Conservation (phyloP, 2,888 invertebrate species). For the Apotomis betuletana region DNA sequence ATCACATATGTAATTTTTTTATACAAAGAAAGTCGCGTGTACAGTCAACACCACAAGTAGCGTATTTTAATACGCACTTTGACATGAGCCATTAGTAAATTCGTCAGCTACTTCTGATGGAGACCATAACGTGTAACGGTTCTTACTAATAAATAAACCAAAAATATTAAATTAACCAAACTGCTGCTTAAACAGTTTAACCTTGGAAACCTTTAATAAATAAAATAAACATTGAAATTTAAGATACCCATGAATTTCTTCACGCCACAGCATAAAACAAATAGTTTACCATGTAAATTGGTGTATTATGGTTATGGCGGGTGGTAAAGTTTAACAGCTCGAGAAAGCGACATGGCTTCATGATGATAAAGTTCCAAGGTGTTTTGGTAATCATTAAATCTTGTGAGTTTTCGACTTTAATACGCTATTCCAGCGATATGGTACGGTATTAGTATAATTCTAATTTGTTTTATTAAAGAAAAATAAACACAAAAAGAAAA, state of each 20-base stretch:
- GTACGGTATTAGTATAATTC: too few relatives aligned
- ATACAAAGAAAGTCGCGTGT: too few relatives aligned
- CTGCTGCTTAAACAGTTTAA: slow-evolving; percentile 22
- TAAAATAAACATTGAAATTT: slow-evolving; percentile 22
- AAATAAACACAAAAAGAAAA: too few relatives aligned
- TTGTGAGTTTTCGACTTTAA: too few relatives aligned
- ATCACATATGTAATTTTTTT: too few relatives aligned
- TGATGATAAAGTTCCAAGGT: neutral
- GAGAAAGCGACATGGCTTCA: slow-evolving; percentile 21
- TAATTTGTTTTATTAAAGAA: too few relatives aligned
- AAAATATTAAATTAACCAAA: slow-evolving; percentile 26
- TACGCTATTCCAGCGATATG: too few relatives aligned
- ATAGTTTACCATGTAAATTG: slow-evolving; percentile 32
- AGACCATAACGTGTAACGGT: neutral
- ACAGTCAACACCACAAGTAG: too few relatives aligned
- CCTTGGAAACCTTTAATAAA: slow-evolving; percentile 12
- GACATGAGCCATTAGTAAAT: too few relatives aligned
- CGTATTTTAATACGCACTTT: too few relatives aligned
- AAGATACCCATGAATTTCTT: slow-evolving; percentile 8
- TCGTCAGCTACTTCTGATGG: too few relatives aligned
- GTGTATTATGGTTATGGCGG: slow-evolving; percentile 14
- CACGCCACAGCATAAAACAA: slow-evolving; percentile 12
- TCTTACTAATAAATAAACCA: neutral
- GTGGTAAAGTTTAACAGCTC: slow-evolving; percentile 14
- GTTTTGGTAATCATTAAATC: neutral